Conservation (phyloP, 2,113 vertebrate species). For the Pluvianellus socialis region DNA sequence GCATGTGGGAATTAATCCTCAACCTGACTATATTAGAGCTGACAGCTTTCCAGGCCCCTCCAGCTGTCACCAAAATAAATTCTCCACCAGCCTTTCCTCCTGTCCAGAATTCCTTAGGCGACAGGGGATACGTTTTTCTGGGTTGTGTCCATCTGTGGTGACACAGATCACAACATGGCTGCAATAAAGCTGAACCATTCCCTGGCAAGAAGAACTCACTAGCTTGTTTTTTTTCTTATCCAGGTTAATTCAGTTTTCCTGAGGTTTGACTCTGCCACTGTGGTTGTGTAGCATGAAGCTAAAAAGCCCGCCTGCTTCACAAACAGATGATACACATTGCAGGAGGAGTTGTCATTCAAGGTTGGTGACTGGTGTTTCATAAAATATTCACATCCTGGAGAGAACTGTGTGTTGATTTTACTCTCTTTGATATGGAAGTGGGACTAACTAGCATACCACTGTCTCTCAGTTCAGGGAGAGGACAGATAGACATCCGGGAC, state of each 20-base stretch:
- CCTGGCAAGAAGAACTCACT: not conserved
- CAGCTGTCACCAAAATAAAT: conserved; percentile 58
- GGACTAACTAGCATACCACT: not conserved
- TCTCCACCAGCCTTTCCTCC: not conserved
- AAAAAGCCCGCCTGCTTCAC: not conserved
- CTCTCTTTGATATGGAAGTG: not conserved
- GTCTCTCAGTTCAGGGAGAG: not conserved
- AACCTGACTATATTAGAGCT: conserved; percentile 20
- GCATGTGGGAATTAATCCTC: conserved; percentile 34
- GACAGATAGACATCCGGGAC: not conserved
- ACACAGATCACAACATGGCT: not conserved
- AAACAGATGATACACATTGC: not conserved
- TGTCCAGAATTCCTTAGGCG: not conserved
- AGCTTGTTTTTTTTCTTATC: not conserved
- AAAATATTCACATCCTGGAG: not conserved
- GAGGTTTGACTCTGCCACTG: not conserved
- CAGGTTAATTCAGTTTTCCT: not conserved
- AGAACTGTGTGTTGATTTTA: not conserved
- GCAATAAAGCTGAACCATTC: not conserved
- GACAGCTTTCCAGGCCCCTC: conserved; percentile 39
- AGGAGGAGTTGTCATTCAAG: not conserved
- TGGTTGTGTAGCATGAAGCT: not conserved
- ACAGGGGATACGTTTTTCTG: not conserved
- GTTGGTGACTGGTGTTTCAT: not conserved
- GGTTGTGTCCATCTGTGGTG: not conserved